Base-by-base conservation (phyloP, 2,888 invertebrate genomes). In the Busseola fusca region DNA sequence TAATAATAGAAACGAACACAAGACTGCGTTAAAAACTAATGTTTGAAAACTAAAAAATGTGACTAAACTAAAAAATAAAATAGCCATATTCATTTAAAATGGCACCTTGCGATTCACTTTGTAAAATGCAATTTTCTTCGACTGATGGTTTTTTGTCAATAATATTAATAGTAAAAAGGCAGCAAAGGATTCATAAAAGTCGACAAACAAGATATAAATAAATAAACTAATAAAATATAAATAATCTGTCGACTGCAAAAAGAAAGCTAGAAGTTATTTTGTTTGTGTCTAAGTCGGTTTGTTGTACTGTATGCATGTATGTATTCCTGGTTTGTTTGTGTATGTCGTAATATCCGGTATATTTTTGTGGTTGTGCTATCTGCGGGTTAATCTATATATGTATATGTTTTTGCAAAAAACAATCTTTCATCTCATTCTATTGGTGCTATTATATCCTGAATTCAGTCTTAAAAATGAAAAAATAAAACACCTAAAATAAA, bases 21-120 rank as follows among this genome's bases (percentile, higher is more conserved):
- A 91, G 89, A 82, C 87, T 90, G 87, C 90, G 85, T 89, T 92
- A 90, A 89, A 71, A 91, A 90, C 90, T 91, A 91, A 90, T 81
- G 84, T 84, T 88, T 88, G 85, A 90, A 91, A 90, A 89, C 88
- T 62, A 74, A 90, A 87, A 87, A 91, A 73, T 42, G 87, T 91
- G 85, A 91, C 91, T 93, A 87, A 90, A 91, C 91, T 93, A 93
- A 90, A 91, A 92, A 90, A 91, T 80, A 88, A 91, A 89, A 94
- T 94, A 94, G 95, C 95, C 95, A 94, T 91, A 91, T 87, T 91
- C 86, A 88, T 91, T 91, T 91, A 91, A 90, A 89, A 95, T 95
- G 95, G 95, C 95, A 95, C 95, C 90, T 92, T 92, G 91, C 90
- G 94, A 95, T 93, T 94, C 93, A 94, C 95, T 91, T 91, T 88